These are phyloP conservation scores for Leptopilina drosophilae DNA, from an alignment of 2,888 invertebrate species.

Conservation along the genomic window DNA sequence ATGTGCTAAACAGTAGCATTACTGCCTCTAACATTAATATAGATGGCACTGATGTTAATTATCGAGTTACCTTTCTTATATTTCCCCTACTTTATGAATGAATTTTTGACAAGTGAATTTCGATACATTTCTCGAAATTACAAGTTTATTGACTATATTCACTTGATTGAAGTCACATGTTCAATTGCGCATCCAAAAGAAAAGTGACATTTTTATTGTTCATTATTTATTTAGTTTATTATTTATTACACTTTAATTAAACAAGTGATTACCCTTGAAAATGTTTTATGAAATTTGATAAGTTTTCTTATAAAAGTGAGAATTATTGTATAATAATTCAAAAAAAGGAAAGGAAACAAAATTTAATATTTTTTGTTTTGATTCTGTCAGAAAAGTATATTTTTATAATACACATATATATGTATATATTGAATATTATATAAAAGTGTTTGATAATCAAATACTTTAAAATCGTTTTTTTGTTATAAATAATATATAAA, in stretches of 20 bases:
- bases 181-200: not conserved
- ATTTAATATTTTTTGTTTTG: not conserved
- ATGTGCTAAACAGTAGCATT: too few species aligned
- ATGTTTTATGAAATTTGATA: not conserved
- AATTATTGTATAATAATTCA: not conserved
- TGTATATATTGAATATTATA: constrained; percentile 1
- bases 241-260: not conserved
- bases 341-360: not conserved
- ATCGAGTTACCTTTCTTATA: not conserved
- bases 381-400: not conserved
- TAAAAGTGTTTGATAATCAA: constrained; percentile 3
- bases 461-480: not conserved
- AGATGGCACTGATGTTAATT: not conserved
- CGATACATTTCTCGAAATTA: not conserved
- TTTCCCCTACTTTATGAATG: not conserved
- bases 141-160: not conserved
- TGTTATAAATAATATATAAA: not conserved
- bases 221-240: not conserved
- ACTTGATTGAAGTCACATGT: constrained; percentile 15
- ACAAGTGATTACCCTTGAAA: not conserved
- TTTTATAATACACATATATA: not conserved
- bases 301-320: not conserved
- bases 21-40: not conserved
- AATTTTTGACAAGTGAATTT: not conserved
- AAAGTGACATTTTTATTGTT: not conserved